Evolutionary conservation across 2,888 invertebrate species (phyloP), one percentile per base, ranked within the genome.

Genomic region (Pachydiplax longipennis): DNA sequence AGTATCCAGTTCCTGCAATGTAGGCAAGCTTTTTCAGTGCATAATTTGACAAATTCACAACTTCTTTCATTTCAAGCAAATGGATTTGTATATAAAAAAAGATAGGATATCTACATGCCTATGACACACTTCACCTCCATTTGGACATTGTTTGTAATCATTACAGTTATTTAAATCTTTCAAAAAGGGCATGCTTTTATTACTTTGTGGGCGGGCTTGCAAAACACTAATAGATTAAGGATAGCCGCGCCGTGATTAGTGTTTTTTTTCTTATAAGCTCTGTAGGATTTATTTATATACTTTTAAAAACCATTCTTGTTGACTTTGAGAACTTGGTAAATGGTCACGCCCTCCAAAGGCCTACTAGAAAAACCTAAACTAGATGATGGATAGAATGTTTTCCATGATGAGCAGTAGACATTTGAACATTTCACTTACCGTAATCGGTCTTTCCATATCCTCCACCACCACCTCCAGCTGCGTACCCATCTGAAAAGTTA

Each of bases 11-110:
- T 87, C 87, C 87, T 87, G 87, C 87, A 87, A 87, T 87, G 87
- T 87, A 87, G 87, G 87, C 87, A 87, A 87, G 87, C 87, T 87
- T 87, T 87, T 87, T 87, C 87, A 87, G 87, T 87, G 87, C 87
- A 87, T 87, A 87, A 87, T 87, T 87, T 87, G 87, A 87, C 58
- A 87, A 87, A 87, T 87, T 87, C 87, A 87, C 87, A 87, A 87
- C 65, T 87, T 61, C 58, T 87, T 61, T 61, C 58, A 37, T 87
- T 87, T 87, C 87, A 87, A 87, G 87, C 58, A 87, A 87, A 87
- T 65, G 35, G 37, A 87, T 87, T 87, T 87, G 82, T 53, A 83
- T 87, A 65, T 61, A 87, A 83, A 61, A 87, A 65, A 37, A 31
- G 31, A 83, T 53, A 87, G 65, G 61, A 61, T 37, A 87, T 87